Base-by-base conservation (phyloP, 2,113 vertebrate species). In the Callorhinus ursinus region DNA sequence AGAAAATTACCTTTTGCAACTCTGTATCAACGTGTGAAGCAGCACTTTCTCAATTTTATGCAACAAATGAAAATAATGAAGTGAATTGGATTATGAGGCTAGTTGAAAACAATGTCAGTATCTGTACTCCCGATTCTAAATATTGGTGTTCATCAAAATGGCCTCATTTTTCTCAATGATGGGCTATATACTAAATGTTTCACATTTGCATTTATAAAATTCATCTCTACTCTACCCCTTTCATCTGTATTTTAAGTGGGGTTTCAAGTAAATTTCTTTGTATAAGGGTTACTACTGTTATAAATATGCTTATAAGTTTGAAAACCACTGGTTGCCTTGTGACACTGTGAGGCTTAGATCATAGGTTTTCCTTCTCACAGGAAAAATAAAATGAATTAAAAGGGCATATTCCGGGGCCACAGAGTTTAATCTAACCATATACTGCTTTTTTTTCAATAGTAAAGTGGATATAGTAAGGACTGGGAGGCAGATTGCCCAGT, bases 31-130 rank as follows among this genome's bases (percentile, higher is more conserved):
- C 16, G 3, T 77, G 59, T 72, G 84, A 95, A 82, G 90, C 65
- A 87, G 53, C 57, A 94, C 61, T 95, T 97, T 94, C 39, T 90
- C 33, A 55, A 69, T 22, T 81, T 55, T 85, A 95, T 39, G 18
- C 49, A 85, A 90, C 92, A 95, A 92, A 84, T 93, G 84, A 94
- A 95, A 94, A 85, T 36, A 46, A 16, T 57, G n/a, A 93, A 94
- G 24, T 81, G 88, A 88, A 69, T 5, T 90, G 46, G 69, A 92
- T 81, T 85, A 74, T 46, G 39, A 88, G 31, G 46, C 57, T 92
- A 94, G 93, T 83, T 86, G 85, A 96, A 96, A 96, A 63, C 65
- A 93, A 36, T 61, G 77, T 90, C 65, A 94, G 61, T 95, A 84
- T 42, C 83, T 55, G 88, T 36, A 65, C 15, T 67, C n/a, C 55